Base-by-base conservation (phyloP, 2,797 vertebrate genomes). In the Enteromius treurensis region DNA sequence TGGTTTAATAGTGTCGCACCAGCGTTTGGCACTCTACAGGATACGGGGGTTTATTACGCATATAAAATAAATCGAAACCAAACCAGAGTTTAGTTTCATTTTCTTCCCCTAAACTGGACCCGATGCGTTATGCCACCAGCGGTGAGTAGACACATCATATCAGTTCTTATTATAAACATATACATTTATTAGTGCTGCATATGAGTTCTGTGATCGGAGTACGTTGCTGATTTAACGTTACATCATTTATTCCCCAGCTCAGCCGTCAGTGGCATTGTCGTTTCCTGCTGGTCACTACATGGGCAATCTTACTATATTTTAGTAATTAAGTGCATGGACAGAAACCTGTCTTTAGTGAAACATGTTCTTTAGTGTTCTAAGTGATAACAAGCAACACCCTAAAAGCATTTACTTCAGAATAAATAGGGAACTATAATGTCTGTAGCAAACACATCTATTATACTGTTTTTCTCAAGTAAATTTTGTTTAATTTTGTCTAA, bases 21-120 rank as follows among this genome's bases (percentile, higher is more conserved):
- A 1, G 45, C 2, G 2, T 23, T 13, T 23, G 13, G 0, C 4
- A 15, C 26, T 1, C 0, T 4, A 1, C 23, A 62, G 9, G 17
- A 26, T 81, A 1, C 19, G 29, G 26, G 2, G 19, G 3, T 55
- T 60, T 3, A 15, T 15, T 15, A 1, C 21, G 26, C 45, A 5
- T 6, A 15, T 75, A 5, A 45, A 60, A 81, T 14, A 68, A 86
- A 82, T 29, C 70, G 53, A 79, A 73, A 62, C 42, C 37, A 86
- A 79, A 70, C 78, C 62, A 49, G 47, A 14, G 1, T 1, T 84
- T 81, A 55, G 8, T 80, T 88, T 88, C 86, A 62, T 79, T 87
- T 87, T 86, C 77, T 34, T 0, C 26, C 49, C 3, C 0, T 1
- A n/a, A 1, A 1, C 53, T 40, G 73, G 6, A 51, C 19, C 58